A percentile compares a stretch with the other conserved stretches of the same genome.
These are phyloP conservation scores for Rapana venosa DNA, from an alignment of 2,888 invertebrate genomes.

Conservation along the genomic window DNA sequence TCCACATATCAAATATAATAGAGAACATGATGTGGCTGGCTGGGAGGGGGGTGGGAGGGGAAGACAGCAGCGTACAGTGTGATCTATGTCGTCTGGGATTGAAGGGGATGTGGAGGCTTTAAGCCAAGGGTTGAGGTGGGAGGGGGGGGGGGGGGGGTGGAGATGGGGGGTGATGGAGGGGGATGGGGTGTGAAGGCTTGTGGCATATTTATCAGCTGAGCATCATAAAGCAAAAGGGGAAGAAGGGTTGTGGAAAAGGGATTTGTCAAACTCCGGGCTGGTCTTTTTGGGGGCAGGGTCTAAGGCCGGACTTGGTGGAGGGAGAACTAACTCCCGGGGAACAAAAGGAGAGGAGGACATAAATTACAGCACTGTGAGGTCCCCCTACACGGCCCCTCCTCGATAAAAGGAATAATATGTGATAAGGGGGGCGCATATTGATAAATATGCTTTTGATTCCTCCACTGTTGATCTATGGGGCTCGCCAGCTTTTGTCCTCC, in stretches of 20 bases:
- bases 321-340: neutral
- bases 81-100: conserved; percentile 19
- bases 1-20: conserved; percentile 39
- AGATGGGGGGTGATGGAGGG: neutral
- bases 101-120: conserved; percentile 14
- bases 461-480: conserved; percentile 32
- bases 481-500: conserved; percentile 24
- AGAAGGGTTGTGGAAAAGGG: conserved; percentile 19
- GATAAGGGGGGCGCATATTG: conserved; percentile 40
- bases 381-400: neutral
- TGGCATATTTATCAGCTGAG: conserved; percentile 39
- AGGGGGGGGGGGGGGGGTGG: neutral
- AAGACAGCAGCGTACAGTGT: neutral
- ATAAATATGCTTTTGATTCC: conserved; percentile 37
- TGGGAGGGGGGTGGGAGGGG: neutral
- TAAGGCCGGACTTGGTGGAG: neutral
- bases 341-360: conserved; percentile 17
- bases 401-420: conserved; percentile 43
- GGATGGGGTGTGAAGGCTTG: neutral
- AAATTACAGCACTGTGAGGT: conserved; percentile 27
- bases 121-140: neutral
- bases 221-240: conserved; percentile 38
- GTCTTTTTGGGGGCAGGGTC: neutral
- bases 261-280: conserved; percentile 34
- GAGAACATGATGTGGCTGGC: conserved; percentile 14